Evolutionary conservation across 2,797 vertebrate genomes (phyloP).

Genomic region (Urosaurus nigricauda): DNA sequence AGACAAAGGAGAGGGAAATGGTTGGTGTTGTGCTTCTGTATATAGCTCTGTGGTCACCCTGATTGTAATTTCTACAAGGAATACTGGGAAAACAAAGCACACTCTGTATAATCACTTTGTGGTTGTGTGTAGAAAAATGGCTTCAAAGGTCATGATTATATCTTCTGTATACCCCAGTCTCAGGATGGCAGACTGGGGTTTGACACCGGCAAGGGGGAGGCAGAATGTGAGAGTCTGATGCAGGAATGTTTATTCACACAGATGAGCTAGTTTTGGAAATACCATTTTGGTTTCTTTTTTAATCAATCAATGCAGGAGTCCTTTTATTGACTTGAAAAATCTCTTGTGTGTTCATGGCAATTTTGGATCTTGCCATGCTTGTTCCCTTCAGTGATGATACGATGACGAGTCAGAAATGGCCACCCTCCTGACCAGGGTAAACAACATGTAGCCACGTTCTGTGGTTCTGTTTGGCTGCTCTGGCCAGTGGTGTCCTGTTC

Average conservation of each 20-base stretch:
- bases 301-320: not conserved
- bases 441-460: conserved; percentile 65
- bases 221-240: not conserved
- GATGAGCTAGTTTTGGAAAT: not conserved
- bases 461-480: conserved; percentile 53
- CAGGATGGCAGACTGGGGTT: not conserved
- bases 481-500: conserved; percentile 68
- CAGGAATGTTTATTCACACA: no score
- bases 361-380: not conserved
- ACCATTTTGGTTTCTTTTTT: not conserved
- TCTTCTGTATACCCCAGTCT: no score
- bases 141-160: no score
- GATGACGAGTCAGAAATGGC: conserved; percentile 86
- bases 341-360: no score
- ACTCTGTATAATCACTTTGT: not conserved
- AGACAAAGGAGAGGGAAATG: not conserved
- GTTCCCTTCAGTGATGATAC: conserved; percentile 84
- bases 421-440: conserved; percentile 34
- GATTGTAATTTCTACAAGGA: not conserved
- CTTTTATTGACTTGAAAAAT: not conserved
- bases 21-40: not conserved
- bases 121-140: no score
- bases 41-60: no score
- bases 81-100: not conserved
- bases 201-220: not conserved